Evolutionary conservation across 2,888 invertebrate genomes (phyloP).

Genomic region (Helobdella robusta): DNA sequence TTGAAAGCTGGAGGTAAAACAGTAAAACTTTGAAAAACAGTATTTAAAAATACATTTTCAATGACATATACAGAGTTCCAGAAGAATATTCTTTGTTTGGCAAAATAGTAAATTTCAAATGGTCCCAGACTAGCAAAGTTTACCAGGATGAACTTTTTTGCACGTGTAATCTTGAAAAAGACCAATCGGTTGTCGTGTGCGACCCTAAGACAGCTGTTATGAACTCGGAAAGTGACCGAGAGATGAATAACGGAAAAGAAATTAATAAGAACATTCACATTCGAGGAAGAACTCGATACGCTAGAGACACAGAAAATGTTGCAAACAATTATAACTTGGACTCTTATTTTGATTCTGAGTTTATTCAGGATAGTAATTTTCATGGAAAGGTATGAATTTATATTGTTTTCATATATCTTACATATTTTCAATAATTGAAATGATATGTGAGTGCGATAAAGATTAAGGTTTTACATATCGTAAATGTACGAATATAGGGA

Average conservation of each 20-base stretch:
- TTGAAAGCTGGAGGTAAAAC: conserved; percentile 37
- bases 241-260: conserved; percentile 20
- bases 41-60: background rate
- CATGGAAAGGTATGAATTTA: conserved; percentile 29
- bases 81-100: conserved; percentile 31
- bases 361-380: conserved; percentile 29
- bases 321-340: conserved; percentile 23
- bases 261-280: conserved; percentile 24
- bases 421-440: too few species aligned
- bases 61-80: conserved; percentile 27
- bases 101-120: conserved; percentile 22
- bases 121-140: conserved; percentile 25
- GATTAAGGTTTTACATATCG: background rate
- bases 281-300: background rate
- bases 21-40: background rate
- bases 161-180: conserved; percentile 28
- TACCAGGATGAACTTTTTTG: conserved; percentile 28
- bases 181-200: conserved; percentile 27
- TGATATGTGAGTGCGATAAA: background rate
- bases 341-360: conserved; percentile 31
- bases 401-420: too few species aligned
- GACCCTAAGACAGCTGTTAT: conserved; percentile 32
- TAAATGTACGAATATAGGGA: background rate
- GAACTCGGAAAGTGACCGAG: conserved; percentile 29
- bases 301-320: background rate